A percentile compares a stretch with the other conserved stretches of the same genome.
phyloP scores from a whole-genome alignment of 2,113 vertebrate genomes.

The Chionis minor region DNA sequence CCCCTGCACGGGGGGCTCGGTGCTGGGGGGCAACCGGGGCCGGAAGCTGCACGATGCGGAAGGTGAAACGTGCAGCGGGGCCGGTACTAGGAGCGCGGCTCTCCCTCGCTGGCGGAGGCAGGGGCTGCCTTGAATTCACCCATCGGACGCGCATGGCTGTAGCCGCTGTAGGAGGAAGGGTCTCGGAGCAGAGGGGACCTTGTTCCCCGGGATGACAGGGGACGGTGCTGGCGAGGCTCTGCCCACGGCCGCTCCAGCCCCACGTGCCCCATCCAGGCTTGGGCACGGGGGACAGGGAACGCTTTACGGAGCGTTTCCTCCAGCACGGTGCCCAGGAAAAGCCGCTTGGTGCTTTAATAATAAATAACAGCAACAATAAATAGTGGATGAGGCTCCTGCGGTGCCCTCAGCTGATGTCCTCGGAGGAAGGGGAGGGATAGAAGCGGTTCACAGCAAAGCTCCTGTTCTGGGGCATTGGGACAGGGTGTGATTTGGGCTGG shows the following conservation, averaged over 20 bases:
- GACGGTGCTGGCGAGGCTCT: neutral
- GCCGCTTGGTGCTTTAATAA: neutral
- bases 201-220: neutral
- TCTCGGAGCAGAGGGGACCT: neutral
- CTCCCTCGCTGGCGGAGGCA: neutral
- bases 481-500: neutral
- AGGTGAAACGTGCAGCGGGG: neutral
- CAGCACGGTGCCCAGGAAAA: neutral
- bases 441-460: neutral
- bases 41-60: neutral
- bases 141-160: rapidly evolving
- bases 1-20: neutral
- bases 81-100: neutral
- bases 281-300: neutral
- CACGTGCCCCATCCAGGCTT: neutral
- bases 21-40: neutral
- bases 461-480: neutral
- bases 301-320: neutral
- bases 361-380: neutral
- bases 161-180: neutral
- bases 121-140: neutral
- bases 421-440: neutral
- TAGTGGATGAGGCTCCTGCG: neutral
- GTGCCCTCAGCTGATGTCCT: neutral
- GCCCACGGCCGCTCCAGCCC: neutral